Evolutionary conservation across 2,797 vertebrate species (phyloP), one percentile per base, ranked within the genome.

Genomic region (Takifugu ocellatus): DNA sequence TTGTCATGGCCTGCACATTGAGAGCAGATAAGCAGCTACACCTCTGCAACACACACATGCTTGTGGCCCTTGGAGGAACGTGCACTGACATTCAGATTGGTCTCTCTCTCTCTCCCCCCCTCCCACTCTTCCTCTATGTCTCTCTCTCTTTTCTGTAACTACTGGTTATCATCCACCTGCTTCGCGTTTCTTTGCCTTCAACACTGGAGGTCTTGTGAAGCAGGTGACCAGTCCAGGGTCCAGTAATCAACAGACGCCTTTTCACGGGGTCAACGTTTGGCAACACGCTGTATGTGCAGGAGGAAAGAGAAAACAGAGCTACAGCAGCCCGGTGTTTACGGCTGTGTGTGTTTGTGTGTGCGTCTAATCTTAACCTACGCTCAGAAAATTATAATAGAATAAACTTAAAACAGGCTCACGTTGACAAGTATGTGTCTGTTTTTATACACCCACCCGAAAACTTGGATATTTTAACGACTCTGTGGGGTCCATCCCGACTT

Each of bases 51-150:
- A 8, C 29, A 31, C 29, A 31, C 29, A 29, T 21, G 21, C 21
- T 21, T 21, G 21, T 21, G 21, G 21, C 21, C 27, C 27, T 82
- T 81, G 69, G 60, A 79, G 61, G 67, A 69, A 74, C 56, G 76
- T 69, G 66, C 72, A 74, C 48, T 83, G 75, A 87, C 72, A 80
- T 84, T 87, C 67, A 82, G 56, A 83, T 84, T 82, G 54, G 65
- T 73, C 61, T 72, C 57, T 78, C 66, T 72, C 73, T 78, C 66
- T 72, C 73, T 58, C 3, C 52, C 33, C 7, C 33, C 7, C 1
- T 10, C 5, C 9, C 31, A 33, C 6, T 33, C n/a, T 11, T 9
- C 1, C 3, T 54, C 0, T 59, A 1, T 50, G n/a, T 54, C 44
- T 63, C 48, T 74, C 25, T 45, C 15, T 57, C 49, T 61, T 51